Conservation (phyloP, 2,797 vertebrate genomes). For the Acrossocheilus wenchowensis region DNA sequence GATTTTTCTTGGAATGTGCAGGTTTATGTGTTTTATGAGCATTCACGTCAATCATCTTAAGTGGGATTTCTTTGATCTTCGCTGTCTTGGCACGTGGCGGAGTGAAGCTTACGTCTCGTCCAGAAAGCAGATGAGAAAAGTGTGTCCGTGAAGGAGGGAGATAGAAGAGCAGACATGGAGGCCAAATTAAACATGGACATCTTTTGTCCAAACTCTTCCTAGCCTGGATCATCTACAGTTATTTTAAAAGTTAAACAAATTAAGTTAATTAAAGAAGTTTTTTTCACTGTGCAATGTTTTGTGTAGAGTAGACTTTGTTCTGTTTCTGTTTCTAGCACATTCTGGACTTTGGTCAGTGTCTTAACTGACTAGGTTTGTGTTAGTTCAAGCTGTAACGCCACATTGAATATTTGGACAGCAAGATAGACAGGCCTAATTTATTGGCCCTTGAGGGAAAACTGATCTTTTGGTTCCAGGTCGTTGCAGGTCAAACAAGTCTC, state of each 20-base stretch:
- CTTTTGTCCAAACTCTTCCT: neutral
- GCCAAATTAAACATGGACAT: neutral
- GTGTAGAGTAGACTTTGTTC: neutral
- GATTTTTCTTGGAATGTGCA: constrained; percentile 39
- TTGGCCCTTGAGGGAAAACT: neutral
- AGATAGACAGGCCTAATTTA: neutral
- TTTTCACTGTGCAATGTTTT: neutral
- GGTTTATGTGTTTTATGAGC: constrained; percentile 50
- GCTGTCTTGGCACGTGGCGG: constrained; percentile 18
- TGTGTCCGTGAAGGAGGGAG: constrained; percentile 12
- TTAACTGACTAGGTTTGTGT: neutral
- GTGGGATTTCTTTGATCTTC: constrained; percentile 52
- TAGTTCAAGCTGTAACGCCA: constrained; percentile 4
- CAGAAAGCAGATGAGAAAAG: constrained; percentile 29
- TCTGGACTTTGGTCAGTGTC: constrained; percentile 14
- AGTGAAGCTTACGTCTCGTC: constrained; percentile 13
- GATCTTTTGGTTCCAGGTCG: neutral
- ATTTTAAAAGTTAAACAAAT: neutral
- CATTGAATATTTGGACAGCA: neutral
- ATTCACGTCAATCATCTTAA: constrained; percentile 36
- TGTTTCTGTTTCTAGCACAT: neutral
- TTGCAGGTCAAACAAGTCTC: constrained; percentile 21
- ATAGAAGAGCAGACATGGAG: neutral
- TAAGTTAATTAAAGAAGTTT: no score
- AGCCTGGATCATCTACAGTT: neutral